Evolutionary conservation across 53 echinoderm and acorn worm genomes (phyloP).

Genomic region (Actinopyga echinites): DNA sequence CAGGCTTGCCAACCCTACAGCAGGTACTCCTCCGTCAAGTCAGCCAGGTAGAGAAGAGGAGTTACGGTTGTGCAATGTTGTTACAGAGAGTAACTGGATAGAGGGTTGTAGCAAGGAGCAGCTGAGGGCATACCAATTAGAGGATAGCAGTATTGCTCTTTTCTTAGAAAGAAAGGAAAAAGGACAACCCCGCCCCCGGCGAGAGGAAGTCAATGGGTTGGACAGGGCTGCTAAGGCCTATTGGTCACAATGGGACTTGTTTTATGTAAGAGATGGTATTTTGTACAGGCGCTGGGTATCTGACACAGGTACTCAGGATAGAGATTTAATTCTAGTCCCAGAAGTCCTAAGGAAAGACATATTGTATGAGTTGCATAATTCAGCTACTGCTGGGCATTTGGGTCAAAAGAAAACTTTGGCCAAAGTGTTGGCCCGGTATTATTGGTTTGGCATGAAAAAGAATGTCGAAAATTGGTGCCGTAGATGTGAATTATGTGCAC

Average conservation of each 20-base stretch:
- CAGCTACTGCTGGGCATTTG: conserved; percentile 29
- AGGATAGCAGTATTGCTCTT: background rate
- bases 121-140: background rate
- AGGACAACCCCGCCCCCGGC: background rate
- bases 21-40: background rate
- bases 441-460: conserved; percentile 26
- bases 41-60: background rate
- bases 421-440: background rate
- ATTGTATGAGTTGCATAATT: conserved; percentile 22
- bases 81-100: background rate
- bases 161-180: background rate
- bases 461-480: conserved; percentile 31
- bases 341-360: background rate
- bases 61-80: background rate
- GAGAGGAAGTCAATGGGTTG: conserved; percentile 4
- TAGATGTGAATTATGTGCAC: conserved; percentile 29
- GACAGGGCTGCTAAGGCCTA: conserved; percentile 26
- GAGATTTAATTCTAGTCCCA: background rate
- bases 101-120: background rate
- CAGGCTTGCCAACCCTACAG: background rate
- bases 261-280: conserved; percentile 7
- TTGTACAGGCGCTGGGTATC: conserved; percentile 31
- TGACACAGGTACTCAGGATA: background rate
- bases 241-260: conserved; percentile 32
- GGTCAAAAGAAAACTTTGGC: conserved; percentile 6